These are phyloP conservation scores for Andrena bucephala DNA, from an alignment of 2,888 invertebrate species.

Conservation along the genomic window DNA sequence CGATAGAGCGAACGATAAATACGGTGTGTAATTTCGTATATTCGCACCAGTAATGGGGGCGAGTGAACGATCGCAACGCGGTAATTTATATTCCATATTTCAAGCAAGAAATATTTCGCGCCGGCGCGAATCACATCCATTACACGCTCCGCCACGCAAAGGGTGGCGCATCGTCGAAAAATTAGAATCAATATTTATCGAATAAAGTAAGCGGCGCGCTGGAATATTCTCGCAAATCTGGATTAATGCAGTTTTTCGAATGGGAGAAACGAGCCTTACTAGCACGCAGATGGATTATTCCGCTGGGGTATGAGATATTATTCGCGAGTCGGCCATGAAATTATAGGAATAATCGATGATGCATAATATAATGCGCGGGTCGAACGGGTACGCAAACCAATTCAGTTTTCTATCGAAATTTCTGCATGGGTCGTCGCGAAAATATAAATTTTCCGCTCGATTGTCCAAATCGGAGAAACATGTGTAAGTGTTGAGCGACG, in stretches of 20 bases:
- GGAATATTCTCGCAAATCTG: constrained; percentile 20
- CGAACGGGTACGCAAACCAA: constrained; percentile 26
- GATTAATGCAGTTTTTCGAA: constrained; percentile 29
- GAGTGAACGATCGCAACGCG: neutral
- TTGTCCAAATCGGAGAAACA: neutral
- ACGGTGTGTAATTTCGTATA: constrained; percentile 2
- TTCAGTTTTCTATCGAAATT: neutral
- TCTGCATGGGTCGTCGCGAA: neutral
- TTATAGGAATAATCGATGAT: constrained; percentile 53
- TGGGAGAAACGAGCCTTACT: neutral
- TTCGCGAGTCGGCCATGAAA: constrained; percentile 44
- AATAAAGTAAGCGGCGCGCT: constrained; percentile 16
- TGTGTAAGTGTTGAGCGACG: neutral
- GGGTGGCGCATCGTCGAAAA: constrained; percentile 21
- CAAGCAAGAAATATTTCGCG: neutral
- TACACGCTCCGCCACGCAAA: neutral
- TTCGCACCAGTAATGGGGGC: constrained; percentile 9
- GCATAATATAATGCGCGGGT: constrained; percentile 36
- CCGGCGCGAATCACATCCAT: neutral
- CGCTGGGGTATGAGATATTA: constrained; percentile 51
- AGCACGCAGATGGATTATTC: constrained; percentile 49
- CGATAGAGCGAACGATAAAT: constrained; percentile 1
- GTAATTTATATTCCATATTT: constrained; percentile 28
- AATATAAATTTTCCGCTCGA: neutral
- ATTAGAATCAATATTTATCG: constrained; percentile 51